phyloP scores from a whole-genome alignment of 2,888 invertebrate genomes.

The Agrenia bidenticulata region DNA sequence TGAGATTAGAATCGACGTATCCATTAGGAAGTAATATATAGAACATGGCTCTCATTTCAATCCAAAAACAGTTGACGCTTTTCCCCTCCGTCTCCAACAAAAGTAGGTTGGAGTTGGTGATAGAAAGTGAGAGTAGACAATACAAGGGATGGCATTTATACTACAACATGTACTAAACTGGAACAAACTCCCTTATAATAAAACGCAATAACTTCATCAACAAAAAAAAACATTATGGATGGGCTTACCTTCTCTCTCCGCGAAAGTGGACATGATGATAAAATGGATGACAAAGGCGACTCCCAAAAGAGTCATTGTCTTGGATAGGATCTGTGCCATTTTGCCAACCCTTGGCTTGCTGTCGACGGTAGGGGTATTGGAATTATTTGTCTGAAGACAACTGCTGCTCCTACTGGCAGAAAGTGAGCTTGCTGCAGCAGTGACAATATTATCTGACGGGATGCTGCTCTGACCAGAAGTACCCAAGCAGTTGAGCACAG shows the following conservation, averaged over 20 bases:
- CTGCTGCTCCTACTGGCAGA: neutral
- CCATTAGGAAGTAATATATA: no score
- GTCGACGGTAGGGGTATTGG: slow-evolving; percentile 6
- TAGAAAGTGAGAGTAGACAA: no score
- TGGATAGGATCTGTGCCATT: slow-evolving; percentile 47
- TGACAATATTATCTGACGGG: neutral
- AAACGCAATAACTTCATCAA: neutral
- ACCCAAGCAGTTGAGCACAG: slow-evolving; percentile 17
- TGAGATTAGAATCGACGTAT: neutral
- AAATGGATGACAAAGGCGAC: slow-evolving; percentile 48
- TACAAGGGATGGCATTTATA: no score
- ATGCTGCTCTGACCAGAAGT: neutral
- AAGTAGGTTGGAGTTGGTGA: no score
- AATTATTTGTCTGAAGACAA: neutral
- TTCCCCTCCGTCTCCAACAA: no score
- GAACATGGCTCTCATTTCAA: no score
- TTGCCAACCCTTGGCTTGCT: slow-evolving; percentile 28
- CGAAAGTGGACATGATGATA: slow-evolving; percentile 50
- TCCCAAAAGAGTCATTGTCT: slow-evolving; percentile 45
- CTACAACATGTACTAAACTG: no score
- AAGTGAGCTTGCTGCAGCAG: no score
- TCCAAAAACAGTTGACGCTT: no score
- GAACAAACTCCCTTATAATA: no score
- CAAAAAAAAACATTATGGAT: slow-evolving; percentile 4
- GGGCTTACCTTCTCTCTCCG: slow-evolving; percentile 46